Conservation (phyloP, 2,113 vertebrate genomes). For the Callocephalon fimbriatum region DNA sequence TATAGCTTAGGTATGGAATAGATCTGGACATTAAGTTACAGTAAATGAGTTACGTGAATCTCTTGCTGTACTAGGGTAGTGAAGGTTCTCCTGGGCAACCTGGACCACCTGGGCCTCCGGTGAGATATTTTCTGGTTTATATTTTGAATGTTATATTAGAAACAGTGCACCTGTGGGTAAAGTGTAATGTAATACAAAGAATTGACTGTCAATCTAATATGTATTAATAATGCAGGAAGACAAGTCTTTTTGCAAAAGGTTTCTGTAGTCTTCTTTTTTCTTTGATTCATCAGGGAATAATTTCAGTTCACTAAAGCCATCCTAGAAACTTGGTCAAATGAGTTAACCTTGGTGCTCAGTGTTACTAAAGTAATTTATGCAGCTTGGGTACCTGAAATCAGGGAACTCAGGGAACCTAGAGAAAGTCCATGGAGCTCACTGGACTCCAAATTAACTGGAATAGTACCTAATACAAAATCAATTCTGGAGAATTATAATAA, state of each 20-base stretch:
- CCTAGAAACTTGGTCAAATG: background rate
- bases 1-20: background rate
- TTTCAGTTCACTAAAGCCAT: background rate
- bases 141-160: background rate
- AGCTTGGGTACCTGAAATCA: background rate
- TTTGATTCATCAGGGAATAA: background rate
- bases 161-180: background rate
- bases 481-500: background rate
- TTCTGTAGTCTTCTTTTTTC: background rate
- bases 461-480: background rate
- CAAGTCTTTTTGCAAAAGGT: background rate
- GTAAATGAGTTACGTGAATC: background rate
- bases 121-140: conserved; percentile 65
- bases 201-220: background rate
- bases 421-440: background rate
- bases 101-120: conserved; percentile 86
- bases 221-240: background rate
- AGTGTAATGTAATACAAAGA: background rate
- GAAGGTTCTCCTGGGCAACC: conserved; percentile 88
- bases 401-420: background rate
- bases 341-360: background rate
- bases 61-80: conserved; percentile 82
- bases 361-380: background rate
- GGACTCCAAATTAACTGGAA: background rate
- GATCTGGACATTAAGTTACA: background rate